Percentiles rank a stretch among this genome's conserved stretches.
Conservation (phyloP, 2,113 vertebrate genomes). For the Mastomys natalensis region DNA sequence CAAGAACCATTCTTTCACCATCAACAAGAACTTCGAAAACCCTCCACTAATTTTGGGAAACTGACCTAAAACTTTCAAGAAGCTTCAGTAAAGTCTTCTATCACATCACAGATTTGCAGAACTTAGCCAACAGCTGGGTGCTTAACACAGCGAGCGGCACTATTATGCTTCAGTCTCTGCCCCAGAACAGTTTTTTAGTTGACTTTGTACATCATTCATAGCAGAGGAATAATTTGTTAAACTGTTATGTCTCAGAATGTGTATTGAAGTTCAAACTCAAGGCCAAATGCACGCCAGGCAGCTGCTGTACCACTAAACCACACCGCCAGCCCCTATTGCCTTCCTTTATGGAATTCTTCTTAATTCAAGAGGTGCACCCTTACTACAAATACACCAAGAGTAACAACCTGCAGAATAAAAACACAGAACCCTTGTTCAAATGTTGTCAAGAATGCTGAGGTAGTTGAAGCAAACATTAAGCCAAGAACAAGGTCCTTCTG, state of each 20-base stretch:
- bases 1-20: background rate
- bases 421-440: background rate
- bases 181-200: background rate
- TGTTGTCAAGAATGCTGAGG: background rate
- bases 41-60: slow-evolving; percentile 31
- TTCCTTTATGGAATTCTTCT: background rate
- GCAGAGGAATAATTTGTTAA: background rate
- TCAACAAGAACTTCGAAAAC: slow-evolving; percentile 51
- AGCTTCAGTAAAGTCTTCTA: background rate
- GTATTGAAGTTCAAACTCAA: background rate
- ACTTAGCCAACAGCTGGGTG: background rate
- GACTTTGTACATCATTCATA: background rate
- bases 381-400: background rate
- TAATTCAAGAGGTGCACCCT: background rate
- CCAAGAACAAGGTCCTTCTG: background rate
- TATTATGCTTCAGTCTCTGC: background rate
- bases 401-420: background rate
- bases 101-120: background rate
- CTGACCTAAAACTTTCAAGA: slow-evolving; percentile 7
- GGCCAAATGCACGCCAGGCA: background rate
- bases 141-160: no score
- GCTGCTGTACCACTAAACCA: background rate
- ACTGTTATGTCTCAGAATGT: background rate
- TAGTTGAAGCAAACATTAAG: background rate
- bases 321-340: background rate